These are phyloP conservation scores for Laterallus jamaicensis DNA, from an alignment of 2,113 vertebrate genomes.

Conservation along the genomic window DNA sequence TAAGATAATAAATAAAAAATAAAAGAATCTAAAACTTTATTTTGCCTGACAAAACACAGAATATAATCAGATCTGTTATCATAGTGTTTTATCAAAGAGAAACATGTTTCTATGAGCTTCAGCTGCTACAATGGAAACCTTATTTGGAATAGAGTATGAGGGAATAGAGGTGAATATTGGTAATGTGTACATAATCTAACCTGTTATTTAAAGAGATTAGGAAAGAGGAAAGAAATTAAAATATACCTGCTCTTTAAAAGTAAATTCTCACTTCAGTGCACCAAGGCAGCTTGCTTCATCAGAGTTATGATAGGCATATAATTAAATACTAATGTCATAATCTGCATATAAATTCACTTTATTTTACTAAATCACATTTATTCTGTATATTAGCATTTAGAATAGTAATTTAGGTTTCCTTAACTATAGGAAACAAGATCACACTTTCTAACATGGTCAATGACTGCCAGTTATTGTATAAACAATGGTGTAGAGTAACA, in stretches of 20 bases:
- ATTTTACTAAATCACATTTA: conserved; percentile 22
- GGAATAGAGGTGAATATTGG: not conserved
- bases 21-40: rapidly evolving
- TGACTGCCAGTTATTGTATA: not conserved
- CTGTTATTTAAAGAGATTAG: conserved; percentile 13
- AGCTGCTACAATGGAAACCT: not conserved
- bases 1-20: not conserved
- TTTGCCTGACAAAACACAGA: not conserved
- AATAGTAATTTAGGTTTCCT: not conserved
- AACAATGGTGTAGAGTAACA: not conserved
- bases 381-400: conserved; percentile 4
- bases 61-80: not conserved
- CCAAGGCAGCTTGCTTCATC: conserved; percentile 4
- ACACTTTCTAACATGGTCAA: not conserved
- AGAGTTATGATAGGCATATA: conserved; percentile 1
- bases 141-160: not conserved
- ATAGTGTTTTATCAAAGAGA: not conserved
- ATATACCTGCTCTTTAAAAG: not conserved
- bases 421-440: not conserved
- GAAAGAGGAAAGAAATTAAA: conserved; percentile 14
- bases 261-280: not conserved
- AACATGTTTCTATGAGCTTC: not conserved
- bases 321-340: conserved; percentile 55
- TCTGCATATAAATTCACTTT: conserved; percentile 44
- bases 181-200: not conserved